Evolutionary conservation across 2,888 invertebrate genomes (phyloP), one percentile per base, ranked within the genome.

Genomic region (Lepidonotus clava): DNA sequence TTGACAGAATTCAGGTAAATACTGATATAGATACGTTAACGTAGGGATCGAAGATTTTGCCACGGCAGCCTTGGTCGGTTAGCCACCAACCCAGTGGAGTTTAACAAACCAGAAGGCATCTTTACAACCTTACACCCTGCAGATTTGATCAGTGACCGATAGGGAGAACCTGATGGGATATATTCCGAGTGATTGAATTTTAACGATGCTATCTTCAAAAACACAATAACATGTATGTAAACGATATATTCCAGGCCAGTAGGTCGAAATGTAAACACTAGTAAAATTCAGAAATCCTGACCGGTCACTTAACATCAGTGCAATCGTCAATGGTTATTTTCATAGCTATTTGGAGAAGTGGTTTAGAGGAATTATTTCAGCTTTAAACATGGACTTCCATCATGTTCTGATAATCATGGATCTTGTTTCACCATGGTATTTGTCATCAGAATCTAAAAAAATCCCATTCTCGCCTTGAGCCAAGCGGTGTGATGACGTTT

Each of bases 291-390:
- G n/a, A n/a, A n/a, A n/a, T n/a, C n/a, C n/a, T n/a, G n/a, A n/a
- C n/a, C n/a, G n/a, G n/a, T n/a, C n/a, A n/a, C n/a, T n/a, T n/a
- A n/a, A n/a, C n/a, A n/a, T n/a, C n/a, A n/a, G n/a, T n/a, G n/a
- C n/a, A n/a, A n/a, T n/a, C n/a, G n/a, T n/a, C n/a, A n/a, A n/a
- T n/a, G n/a, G n/a, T n/a, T n/a, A n/a, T n/a, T n/a, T n/a, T n/a
- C n/a, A n/a, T n/a, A n/a, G n/a, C n/a, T n/a, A n/a, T n/a, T n/a
- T n/a, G n/a, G n/a, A n/a, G n/a, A n/a, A n/a, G n/a, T n/a, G n/a
- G n/a, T n/a, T n/a, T n/a, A n/a, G n/a, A n/a, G n/a, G n/a, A 61
- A 61, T 61, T 61, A 61, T 28, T 28, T 28, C 61, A 53, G 61
- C 61, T 61, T 61, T 61, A 61, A 61, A 61, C 24, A 61, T 24